These are phyloP conservation scores for Drosophila ogumai DNA, from an alignment of 1,140 invertebrate species.

Conservation along the genomic window DNA sequence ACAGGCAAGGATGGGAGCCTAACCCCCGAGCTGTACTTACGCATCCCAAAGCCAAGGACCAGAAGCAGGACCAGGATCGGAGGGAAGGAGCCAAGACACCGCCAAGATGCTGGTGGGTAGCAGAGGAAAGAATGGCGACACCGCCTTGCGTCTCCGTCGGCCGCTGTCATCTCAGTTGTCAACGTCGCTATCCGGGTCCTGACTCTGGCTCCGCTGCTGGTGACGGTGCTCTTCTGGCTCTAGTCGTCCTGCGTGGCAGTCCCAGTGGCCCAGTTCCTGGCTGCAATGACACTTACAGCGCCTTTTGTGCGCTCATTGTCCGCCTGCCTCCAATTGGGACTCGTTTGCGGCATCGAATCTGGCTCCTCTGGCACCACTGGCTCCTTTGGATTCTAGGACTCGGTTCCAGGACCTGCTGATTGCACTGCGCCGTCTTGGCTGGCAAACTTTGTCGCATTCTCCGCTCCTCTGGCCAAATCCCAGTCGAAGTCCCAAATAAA, in stretches of 20 bases:
- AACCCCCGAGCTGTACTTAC: slow-evolving; percentile 69
- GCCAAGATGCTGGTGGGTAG: slow-evolving; percentile 57
- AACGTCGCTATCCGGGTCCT: slow-evolving; percentile 34
- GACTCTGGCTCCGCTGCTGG: slow-evolving; percentile 18
- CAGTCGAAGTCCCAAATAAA: slow-evolving; percentile 64
- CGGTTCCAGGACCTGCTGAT: slow-evolving; percentile 52
- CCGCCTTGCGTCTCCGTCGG: slow-evolving; percentile 23
- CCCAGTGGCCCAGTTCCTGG: slow-evolving; percentile 75
- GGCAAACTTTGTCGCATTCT: slow-evolving; percentile 78
- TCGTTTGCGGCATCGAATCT: slow-evolving; percentile 74
- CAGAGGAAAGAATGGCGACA: slow-evolving; percentile 65
- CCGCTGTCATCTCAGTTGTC: slow-evolving; percentile 57
- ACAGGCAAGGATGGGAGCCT: background rate
- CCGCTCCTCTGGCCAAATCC: slow-evolving; percentile 24
- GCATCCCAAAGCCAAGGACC: slow-evolving; percentile 48
- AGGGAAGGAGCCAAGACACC: slow-evolving; percentile 31
- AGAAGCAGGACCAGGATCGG: slow-evolving; percentile 34
- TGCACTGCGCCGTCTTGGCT: slow-evolving; percentile 68
- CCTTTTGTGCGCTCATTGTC: slow-evolving; percentile 74
- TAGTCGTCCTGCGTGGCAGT: slow-evolving; percentile 47
- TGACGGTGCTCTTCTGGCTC: slow-evolving; percentile 17
- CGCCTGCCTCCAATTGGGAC: slow-evolving; percentile 73
- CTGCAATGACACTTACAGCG: slow-evolving; percentile 77
- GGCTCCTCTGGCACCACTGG: slow-evolving; percentile 36
- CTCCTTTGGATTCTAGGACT: slow-evolving; percentile 28